phyloP scores from a whole-genome alignment of 2,113 vertebrate genomes.

The Scalopus aquaticus region DNA sequence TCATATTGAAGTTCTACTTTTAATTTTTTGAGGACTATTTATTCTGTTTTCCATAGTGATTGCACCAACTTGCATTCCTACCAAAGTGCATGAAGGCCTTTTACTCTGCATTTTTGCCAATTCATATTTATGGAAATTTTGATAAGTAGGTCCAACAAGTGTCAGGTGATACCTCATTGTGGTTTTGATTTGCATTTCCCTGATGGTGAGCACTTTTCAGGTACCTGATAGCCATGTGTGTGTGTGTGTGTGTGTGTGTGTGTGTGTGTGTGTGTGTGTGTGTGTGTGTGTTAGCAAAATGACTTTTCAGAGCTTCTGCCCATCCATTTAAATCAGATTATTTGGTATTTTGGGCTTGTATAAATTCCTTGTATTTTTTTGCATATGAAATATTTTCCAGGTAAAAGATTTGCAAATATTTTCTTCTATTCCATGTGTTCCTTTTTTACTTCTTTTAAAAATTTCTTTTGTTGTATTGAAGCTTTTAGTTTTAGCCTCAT shows the following conservation, averaged over 20 bases:
- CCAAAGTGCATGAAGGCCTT: neutral
- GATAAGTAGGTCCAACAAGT: neutral
- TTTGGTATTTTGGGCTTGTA: neutral
- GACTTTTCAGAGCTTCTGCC: neutral
- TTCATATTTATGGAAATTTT: neutral
- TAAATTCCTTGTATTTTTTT: neutral
- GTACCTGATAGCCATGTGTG: neutral
- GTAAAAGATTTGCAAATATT: neutral
- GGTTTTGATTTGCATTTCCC: neutral
- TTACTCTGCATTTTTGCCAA: neutral
- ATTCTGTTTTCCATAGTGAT: neutral
- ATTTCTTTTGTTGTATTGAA: neutral
- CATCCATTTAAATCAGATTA: neutral
- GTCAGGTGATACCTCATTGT: neutral
- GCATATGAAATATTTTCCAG: neutral
- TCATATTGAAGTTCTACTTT: neutral
- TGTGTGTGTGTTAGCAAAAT: neutral
- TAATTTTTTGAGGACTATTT: neutral
- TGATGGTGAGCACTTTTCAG: neutral
- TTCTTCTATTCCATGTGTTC: neutral
- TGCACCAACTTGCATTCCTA: neutral
- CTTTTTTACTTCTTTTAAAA: neutral
- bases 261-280: neutral
- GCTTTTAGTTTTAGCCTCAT: neutral
- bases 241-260: too few species aligned